Evolutionary conservation across 2,888 invertebrate species (phyloP), one percentile per base, ranked within the genome.

Genomic region (Dromius quadrimaculatus): DNA sequence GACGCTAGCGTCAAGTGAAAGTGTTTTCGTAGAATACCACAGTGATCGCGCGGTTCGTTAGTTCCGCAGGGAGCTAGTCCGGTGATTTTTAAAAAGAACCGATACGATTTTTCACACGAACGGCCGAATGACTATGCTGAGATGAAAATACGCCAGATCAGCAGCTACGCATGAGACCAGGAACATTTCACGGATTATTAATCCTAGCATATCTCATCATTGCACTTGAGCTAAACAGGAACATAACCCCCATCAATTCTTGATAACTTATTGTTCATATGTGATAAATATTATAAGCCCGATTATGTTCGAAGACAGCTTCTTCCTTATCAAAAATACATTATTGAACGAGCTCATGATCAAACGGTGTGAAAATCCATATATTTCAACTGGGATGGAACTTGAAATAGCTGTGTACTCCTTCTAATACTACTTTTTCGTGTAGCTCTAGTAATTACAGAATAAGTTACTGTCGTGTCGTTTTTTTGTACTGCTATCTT

Each of bases 101-200:
- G 63, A 63, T 63, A 8, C 32, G 63, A 54, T 28, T 63, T 63
- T 63, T 63, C 45, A 43, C 45, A 45, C 63, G 43, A 43, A 32
- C 45, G 20, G 28, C 36, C 38, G 62, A 62, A 62, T 62, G 43
- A 62, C 28, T 62, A 2, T 23, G 19, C 45, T 63, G 43, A 63
- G 45, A 63, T 63, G 63, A 45, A 63, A 63, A 63, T 36, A 43
- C 32, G 19, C 63, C 17, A 13, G 32, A 15, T n/a, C 13, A 20
- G 59, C 19, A 59, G 34, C 32, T 32, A 34, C 19, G 43, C 43
- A 63, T 43, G 28, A 6, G 45, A 19, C 28, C 19, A 32, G 34
- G 59, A 59, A 45, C 28, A 63, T 63, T 63, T 63, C 32, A 45
- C 63, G 43, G 63, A 63, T 63, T 63, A 63, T 63, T 63, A 63